Percentiles rank a stretch among this genome's conserved stretches.
phyloP scores from a whole-genome alignment of 2,797 vertebrate genomes.

The Megalops cyprinoides region DNA sequence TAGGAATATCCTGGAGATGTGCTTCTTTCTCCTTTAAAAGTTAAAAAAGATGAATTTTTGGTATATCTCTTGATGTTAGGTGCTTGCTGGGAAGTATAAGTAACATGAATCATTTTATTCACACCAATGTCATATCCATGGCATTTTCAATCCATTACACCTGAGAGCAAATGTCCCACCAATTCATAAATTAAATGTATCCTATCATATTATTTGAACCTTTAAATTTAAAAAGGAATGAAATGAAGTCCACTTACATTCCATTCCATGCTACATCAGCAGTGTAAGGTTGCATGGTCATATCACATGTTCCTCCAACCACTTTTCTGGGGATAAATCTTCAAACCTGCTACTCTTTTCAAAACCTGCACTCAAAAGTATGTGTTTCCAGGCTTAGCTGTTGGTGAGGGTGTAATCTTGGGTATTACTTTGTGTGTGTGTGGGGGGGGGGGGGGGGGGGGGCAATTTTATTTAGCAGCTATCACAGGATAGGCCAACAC shows the following conservation, averaged over 20 bases:
- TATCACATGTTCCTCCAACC: neutral
- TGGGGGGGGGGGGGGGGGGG: neutral
- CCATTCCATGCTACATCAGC: neutral
- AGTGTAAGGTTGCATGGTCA: neutral
- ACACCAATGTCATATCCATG: neutral
- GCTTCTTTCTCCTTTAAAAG: neutral
- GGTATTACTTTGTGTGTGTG: too few relatives aligned
- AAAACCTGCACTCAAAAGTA: neutral
- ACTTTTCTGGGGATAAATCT: slow-evolving; percentile 1
- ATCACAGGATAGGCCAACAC: neutral
- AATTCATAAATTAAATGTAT: neutral
- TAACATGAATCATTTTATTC: neutral
- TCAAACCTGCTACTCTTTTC: neutral
- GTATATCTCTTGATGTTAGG: neutral
- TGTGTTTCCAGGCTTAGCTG: neutral
- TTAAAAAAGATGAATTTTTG: neutral
- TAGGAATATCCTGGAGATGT: neutral
- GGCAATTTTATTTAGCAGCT: neutral
- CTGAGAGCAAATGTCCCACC: too few relatives aligned
- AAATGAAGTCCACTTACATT: neutral
- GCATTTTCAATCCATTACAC: neutral
- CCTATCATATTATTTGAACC: neutral
- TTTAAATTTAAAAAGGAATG: neutral
- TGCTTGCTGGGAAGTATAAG: neutral
- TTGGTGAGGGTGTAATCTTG: neutral